phyloP scores from a whole-genome alignment of 2,888 invertebrate genomes.

The Margaritifera margaritifera region DNA sequence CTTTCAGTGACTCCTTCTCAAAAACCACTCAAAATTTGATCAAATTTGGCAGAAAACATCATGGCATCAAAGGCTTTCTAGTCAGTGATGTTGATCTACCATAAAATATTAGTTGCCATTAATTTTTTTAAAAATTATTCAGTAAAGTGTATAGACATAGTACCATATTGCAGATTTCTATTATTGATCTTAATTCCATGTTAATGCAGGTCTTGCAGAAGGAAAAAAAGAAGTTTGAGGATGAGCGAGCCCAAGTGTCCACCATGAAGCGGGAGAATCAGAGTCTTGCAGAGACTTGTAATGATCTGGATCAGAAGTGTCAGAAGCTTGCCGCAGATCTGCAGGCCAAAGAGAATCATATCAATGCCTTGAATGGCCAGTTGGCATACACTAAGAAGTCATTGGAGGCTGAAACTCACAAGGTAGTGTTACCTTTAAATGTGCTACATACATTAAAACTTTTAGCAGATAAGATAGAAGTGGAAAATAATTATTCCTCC shows the following conservation, averaged over 20 bases:
- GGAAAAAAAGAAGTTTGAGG: slow-evolving; percentile 60
- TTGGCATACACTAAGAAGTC: slow-evolving; percentile 49
- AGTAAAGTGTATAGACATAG: too few relatives aligned
- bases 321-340: slow-evolving; percentile 59
- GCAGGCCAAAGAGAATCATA: slow-evolving; percentile 54
- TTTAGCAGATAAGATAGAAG: too few relatives aligned
- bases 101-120: too few relatives aligned
- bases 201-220: slow-evolving; percentile 55
- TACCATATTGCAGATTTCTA: too few relatives aligned
- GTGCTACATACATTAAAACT: too few relatives aligned
- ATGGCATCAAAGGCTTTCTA: too few relatives aligned
- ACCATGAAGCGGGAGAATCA: slow-evolving; percentile 59
- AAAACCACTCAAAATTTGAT: too few relatives aligned
- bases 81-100: too few relatives aligned
- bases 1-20: too few relatives aligned
- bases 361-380: slow-evolving; percentile 53
- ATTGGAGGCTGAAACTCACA: slow-evolving; percentile 47
- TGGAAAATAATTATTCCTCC: too few relatives aligned
- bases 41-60: too few relatives aligned
- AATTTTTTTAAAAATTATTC: too few relatives aligned
- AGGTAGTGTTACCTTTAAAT: slow-evolving; percentile 26
- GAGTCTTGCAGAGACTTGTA: slow-evolving; percentile 54
- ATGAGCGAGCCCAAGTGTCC: slow-evolving; percentile 53
- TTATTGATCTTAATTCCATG: background rate
- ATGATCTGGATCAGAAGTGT: slow-evolving; percentile 56